Evolutionary conservation across 1,140 invertebrate genomes (phyloP).

Genomic region (Armadillidium nasatum): DNA sequence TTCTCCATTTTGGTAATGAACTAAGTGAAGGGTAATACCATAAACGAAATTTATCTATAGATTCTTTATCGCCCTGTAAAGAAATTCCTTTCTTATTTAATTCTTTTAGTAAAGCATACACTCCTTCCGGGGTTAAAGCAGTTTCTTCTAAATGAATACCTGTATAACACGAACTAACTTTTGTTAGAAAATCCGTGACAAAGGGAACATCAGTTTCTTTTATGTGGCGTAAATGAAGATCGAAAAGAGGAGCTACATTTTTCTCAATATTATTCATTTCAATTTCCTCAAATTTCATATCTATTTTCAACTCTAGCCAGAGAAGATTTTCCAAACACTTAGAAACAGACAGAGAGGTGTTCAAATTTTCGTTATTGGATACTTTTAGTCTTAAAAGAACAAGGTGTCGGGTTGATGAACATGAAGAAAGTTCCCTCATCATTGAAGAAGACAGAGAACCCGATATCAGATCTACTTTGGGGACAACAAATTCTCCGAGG

Average conservation of each 20-base stretch:
- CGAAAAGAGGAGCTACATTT: conserved; percentile 28
- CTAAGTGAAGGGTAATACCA: conserved; percentile 40
- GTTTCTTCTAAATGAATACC: conserved; percentile 40
- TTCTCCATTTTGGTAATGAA: not conserved
- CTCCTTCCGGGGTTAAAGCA: conserved; percentile 33
- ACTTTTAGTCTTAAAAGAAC: conserved; percentile 36
- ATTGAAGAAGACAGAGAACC: conserved; percentile 19
- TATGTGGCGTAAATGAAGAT: conserved; percentile 32
- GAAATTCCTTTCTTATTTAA: conserved; percentile 30
- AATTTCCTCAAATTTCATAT: conserved; percentile 31
- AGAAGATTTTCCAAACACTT: conserved; percentile 24
- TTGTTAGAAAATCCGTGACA: conserved; percentile 29
- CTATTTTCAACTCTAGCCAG: conserved; percentile 40
- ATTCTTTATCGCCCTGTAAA: conserved; percentile 23
- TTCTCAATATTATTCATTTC: conserved; percentile 26
- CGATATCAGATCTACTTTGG: conserved; percentile 35
- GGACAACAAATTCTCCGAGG: conserved; percentile 22
- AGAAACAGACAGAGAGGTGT: conserved; percentile 20
- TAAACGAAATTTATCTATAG: conserved; percentile 30
- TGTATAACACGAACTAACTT: conserved; percentile 30
- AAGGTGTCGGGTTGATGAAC: conserved; percentile 26
- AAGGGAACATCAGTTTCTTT: conserved; percentile 25
- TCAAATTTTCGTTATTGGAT: conserved; percentile 23
- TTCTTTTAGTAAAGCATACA: conserved; percentile 37
- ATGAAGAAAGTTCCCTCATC: conserved; percentile 19